Evolutionary conservation across 2,888 invertebrate species (phyloP).

Genomic region (Plutella xylostella): DNA sequence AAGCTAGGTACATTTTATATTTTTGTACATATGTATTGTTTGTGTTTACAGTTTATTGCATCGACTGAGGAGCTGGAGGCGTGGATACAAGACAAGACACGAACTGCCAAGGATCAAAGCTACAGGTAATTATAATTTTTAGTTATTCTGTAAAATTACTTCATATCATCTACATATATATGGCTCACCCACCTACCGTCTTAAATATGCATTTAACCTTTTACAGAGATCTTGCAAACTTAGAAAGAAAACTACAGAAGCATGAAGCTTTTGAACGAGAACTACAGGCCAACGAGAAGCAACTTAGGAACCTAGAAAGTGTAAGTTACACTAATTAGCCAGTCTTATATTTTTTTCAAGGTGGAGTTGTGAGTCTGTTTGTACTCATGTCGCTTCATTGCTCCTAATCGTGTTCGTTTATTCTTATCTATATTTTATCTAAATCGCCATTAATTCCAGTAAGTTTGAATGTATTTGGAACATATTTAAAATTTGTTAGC

Average conservation of each 20-base stretch:
- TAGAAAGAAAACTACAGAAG: slow-evolving; percentile 93
- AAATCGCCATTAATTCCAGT: no score
- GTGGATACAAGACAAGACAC: slow-evolving; percentile 94
- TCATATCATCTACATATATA: no score
- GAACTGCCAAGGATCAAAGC: slow-evolving; percentile 92
- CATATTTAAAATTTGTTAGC: no score
- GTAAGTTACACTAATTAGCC: slow-evolving; percentile 34
- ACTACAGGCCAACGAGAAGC: slow-evolving; percentile 93
- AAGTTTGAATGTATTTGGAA: no score
- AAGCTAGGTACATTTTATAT: neutral
- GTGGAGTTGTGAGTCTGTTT: no score
- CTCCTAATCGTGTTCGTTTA: no score
- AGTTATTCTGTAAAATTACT: no score
- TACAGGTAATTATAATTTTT: slow-evolving; percentile 72
- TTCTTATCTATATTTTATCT: no score
- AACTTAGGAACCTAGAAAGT: slow-evolving; percentile 87
- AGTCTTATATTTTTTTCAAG: no score
- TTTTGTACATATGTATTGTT: neutral
- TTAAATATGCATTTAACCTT: no score
- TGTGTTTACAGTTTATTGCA: slow-evolving; percentile 79
- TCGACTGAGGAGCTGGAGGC: slow-evolving; percentile 90
- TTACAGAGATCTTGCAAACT: slow-evolving; percentile 82
- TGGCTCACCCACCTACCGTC: no score
- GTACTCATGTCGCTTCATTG: no score
- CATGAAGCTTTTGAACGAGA: slow-evolving; percentile 98